These are phyloP conservation scores for Panopea generosa DNA, from an alignment of 2,888 invertebrate species.

Conservation along the genomic window DNA sequence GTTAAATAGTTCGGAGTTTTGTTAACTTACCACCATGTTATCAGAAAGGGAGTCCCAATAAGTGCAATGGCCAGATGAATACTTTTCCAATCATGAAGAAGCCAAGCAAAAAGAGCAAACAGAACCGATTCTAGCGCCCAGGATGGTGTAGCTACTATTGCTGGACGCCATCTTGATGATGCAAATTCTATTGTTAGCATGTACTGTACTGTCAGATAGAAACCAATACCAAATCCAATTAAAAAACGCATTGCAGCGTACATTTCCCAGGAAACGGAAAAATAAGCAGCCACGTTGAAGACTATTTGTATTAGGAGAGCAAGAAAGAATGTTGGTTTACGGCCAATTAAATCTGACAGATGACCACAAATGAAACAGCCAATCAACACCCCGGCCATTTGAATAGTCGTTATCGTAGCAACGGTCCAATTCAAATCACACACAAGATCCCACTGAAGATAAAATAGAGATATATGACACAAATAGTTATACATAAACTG, in stretches of 20 bases:
- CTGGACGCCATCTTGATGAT: conserved; percentile 30
- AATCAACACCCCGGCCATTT: conserved; percentile 69
- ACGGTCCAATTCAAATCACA: conserved; percentile 63
- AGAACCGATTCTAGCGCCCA: conserved; percentile 19
- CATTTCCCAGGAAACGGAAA: conserved; percentile 71
- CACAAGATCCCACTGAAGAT: conserved; percentile 66
- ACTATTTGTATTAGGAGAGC: conserved; percentile 44
- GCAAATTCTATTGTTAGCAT: conserved; percentile 29
- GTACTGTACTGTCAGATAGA: conserved; percentile 45
- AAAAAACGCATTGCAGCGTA: conserved; percentile 66
- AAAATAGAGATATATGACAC: too few species aligned
- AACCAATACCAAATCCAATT: conserved; percentile 60
- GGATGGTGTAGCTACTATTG: conserved; percentile 21
- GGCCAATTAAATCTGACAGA: conserved; percentile 65
- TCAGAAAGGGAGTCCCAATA: conserved; percentile 24
- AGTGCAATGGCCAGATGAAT: conserved; percentile 32
- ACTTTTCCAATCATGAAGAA: conserved; percentile 34
- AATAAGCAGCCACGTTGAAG: conserved; percentile 63
- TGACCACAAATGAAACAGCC: conserved; percentile 68
- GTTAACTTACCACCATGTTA: conserved; percentile 46
- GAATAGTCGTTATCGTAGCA: conserved; percentile 67
- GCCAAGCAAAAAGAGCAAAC: conserved; percentile 26
- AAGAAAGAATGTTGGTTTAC: conserved; percentile 65
- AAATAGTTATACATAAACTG: too few species aligned
- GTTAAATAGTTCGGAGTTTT: too few species aligned